These are phyloP conservation scores for Microcebus tavaratra DNA, from an alignment of 2,113 vertebrate species.

Conservation along the genomic window DNA sequence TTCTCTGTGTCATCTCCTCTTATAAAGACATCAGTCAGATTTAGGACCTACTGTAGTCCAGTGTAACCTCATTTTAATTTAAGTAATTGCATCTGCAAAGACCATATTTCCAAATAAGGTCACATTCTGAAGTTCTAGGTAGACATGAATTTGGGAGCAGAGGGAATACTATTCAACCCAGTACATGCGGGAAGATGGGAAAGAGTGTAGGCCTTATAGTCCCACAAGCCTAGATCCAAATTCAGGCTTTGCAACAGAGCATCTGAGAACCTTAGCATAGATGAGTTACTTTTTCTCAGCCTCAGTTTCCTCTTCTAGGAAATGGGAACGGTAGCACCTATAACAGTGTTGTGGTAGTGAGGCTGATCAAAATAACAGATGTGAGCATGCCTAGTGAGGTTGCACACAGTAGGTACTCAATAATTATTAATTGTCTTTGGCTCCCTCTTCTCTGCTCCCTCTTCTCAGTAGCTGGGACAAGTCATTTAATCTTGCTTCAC, in stretches of 20 bases:
- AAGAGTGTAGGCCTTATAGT: background rate
- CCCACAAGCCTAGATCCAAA: background rate
- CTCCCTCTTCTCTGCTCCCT: background rate
- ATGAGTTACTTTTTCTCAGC: background rate
- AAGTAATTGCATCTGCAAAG: constrained; percentile 39
- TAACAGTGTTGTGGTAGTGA: background rate
- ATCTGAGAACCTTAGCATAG: background rate
- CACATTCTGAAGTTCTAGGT: constrained; percentile 30
- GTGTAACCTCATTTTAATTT: constrained; percentile 45
- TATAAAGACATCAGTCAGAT: constrained; percentile 25
- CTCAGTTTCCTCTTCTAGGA: constrained; percentile 38
- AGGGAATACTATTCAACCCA: background rate
- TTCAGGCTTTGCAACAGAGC: background rate
- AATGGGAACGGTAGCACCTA: background rate
- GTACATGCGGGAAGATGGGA: background rate
- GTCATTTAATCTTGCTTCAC: background rate
- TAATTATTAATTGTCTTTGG: background rate
- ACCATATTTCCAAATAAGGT: constrained; percentile 57
- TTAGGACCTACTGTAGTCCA: background rate
- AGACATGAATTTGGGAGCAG: background rate
- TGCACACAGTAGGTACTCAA: background rate
- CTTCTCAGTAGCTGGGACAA: background rate
- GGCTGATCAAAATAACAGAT: background rate
- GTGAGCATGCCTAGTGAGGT: background rate
- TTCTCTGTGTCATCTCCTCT: background rate